A percentile compares a stretch with the other conserved stretches of the same genome.
Conservation (phyloP, 2,888 invertebrate genomes). For the Stenurella melanura region DNA sequence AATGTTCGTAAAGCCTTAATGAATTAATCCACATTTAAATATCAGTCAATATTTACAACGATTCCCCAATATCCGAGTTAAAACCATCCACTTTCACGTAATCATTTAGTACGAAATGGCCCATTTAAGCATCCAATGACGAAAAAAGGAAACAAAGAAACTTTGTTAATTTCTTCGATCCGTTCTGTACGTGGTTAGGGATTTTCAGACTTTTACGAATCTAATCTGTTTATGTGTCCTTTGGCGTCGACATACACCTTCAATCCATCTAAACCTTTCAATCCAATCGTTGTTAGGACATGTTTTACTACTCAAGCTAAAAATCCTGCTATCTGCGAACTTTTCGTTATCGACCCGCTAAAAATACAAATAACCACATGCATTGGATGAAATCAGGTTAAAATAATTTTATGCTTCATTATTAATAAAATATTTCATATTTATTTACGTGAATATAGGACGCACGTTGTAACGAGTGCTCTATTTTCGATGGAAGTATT, state of each 20-base stretch:
- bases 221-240: constrained; percentile 54
- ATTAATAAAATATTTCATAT: neutral
- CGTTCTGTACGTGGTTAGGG: constrained; percentile 25
- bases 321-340: constrained; percentile 49
- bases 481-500: too few relatives aligned
- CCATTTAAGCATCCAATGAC: neutral
- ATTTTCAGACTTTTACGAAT: constrained; percentile 28
- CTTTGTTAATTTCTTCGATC: constrained; percentile 30
- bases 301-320: constrained; percentile 63
- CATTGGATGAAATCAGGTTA: neutral
- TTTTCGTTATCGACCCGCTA: constrained; percentile 43
- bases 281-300: constrained; percentile 62
- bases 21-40: neutral
- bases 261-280: constrained; percentile 56
- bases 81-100: neutral
- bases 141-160: constrained; percentile 14
- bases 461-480: too few relatives aligned
- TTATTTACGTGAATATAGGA: too few relatives aligned
- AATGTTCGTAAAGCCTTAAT: too few relatives aligned
- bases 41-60: neutral
- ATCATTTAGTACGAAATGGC: neutral
- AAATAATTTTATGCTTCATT: neutral
- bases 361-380: constrained; percentile 44
- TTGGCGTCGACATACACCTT: constrained; percentile 50
- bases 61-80: neutral